These are phyloP conservation scores for Eristalinus aeneus DNA, from an alignment of 2,888 invertebrate genomes.

Conservation along the genomic window DNA sequence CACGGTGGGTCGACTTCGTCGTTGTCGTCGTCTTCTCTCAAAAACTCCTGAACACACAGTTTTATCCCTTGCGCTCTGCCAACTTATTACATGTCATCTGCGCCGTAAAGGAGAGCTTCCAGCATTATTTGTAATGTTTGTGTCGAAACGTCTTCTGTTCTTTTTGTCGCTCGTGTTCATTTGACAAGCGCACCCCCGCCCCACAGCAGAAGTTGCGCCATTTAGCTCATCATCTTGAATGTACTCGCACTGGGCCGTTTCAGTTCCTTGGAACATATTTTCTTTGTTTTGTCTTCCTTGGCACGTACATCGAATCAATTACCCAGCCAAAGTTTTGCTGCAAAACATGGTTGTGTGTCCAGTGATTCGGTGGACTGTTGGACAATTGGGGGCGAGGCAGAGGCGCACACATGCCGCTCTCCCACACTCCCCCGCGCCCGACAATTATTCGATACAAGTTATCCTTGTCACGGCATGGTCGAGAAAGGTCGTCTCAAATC, in stretches of 20 bases:
- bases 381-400: not conserved
- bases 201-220: not conserved
- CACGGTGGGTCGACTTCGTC: not conserved
- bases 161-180: not conserved
- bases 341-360: conserved; percentile 43
- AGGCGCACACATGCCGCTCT: not conserved
- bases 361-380: not conserved
- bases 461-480: conserved; percentile 28
- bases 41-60: conserved; percentile 7
- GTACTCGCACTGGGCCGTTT: not conserved
- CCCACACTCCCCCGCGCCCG: not conserved
- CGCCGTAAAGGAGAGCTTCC: conserved; percentile 24
- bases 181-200: not conserved
- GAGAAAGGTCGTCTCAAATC: conserved; percentile 47
- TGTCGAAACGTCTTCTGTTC: not conserved
- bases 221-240: conserved; percentile 34
- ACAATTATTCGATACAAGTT: conserved; percentile 56
- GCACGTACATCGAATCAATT: conserved; percentile 63
- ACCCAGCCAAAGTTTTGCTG: conserved; percentile 46
- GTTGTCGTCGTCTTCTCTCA: not conserved
- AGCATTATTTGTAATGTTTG: conserved; percentile 24
- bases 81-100: conserved; percentile 38
- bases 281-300: conserved; percentile 25
- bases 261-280: not conserved
- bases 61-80: conserved; percentile 11